Evolutionary conservation across 2,888 invertebrate genomes (phyloP).

Genomic region (Drosophila putrida): DNA sequence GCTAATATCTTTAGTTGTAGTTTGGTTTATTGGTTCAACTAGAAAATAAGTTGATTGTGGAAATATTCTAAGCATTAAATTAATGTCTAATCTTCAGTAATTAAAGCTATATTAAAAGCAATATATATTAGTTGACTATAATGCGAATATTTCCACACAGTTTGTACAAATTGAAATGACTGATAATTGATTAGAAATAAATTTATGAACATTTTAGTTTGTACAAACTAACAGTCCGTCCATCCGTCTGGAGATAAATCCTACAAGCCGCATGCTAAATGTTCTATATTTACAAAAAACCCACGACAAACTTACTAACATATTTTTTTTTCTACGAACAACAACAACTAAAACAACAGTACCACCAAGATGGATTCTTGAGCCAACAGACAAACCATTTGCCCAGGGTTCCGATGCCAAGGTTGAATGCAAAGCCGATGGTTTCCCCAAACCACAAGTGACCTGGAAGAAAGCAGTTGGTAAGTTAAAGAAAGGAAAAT

Average conservation of each 20-base stretch:
- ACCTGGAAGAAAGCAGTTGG: constrained; percentile 98
- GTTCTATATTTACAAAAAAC: constrained; percentile 5
- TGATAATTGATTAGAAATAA: not conserved
- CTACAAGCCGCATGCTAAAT: constrained; percentile 75
- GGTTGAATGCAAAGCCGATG: constrained; percentile 98
- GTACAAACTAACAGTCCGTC: constrained; percentile 68
- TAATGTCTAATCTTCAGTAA: not conserved
- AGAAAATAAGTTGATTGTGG: constrained; percentile 59
- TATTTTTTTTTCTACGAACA: constrained; percentile 53
- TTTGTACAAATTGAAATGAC: constrained; percentile 54
- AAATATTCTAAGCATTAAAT: constrained; percentile 55
- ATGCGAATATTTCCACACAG: constrained; percentile 46
- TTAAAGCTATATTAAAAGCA: not conserved
- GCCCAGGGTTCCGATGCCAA: constrained; percentile 97
- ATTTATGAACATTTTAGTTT: constrained; percentile 59
- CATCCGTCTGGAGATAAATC: constrained; percentile 57
- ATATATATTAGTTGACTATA: not conserved
- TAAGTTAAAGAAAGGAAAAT: constrained; percentile 84
- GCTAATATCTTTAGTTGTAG: constrained; percentile 77
- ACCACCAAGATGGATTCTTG: constrained; percentile 97
- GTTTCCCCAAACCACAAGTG: constrained; percentile 96
- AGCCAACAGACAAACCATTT: constrained; percentile 97
- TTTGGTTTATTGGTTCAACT: constrained; percentile 61
- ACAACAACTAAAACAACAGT: constrained; percentile 87
- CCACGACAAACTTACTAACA: constrained; percentile 58